Base-by-base conservation (phyloP, 2,888 invertebrate genomes). In the Spialia ferax region DNA sequence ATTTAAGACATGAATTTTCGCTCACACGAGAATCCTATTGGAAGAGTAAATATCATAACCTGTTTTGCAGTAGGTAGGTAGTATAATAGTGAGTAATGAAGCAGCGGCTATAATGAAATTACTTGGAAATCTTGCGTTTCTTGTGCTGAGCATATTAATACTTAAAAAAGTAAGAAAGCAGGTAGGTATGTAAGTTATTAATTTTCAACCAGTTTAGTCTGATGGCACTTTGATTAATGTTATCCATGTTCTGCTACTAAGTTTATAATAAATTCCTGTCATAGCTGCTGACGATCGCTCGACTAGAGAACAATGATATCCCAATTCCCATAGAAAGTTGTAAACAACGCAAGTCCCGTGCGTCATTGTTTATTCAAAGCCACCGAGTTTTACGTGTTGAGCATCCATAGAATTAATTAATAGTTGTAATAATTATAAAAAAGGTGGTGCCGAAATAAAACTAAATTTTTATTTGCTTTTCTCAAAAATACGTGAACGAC, bases 311-410 rank as follows among this genome's bases (percentile, higher is more conserved):
- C 68, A 63, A 63, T 68, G 56, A 48, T 54, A 68, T 62, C 62
- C 56, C 75, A 75, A 79, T 87, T 88, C 88, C 82, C 88, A 89
- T 88, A 84, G 88, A 88, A 87, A 90, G 86, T 88, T 84, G 84
- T 87, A 85, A 88, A 87, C 86, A 86, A 76, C 74, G 66, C 68
- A 66, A 69, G 64, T 62, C 72, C 70, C 73, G 70, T 71, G 73
- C 73, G 72, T 73, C 75, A 73, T 76, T 78, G 76, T 74, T 73
- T 77, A 75, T 77, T 72, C 73, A 77, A 74, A 65, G 70, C 57
- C 63, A 74, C 70, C 68, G 69, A 68, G 73, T 70, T 75, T 59
- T 74, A 76, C 74, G 71, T 67, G 69, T 45, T 64, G 42, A 20
- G 57, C 56, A 63, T 67, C 55, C 68, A 38, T 70, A 63, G 50